Evolutionary conservation across 1,140 invertebrate species (phyloP).

Genomic region (Leguminivora glycinivorella): DNA sequence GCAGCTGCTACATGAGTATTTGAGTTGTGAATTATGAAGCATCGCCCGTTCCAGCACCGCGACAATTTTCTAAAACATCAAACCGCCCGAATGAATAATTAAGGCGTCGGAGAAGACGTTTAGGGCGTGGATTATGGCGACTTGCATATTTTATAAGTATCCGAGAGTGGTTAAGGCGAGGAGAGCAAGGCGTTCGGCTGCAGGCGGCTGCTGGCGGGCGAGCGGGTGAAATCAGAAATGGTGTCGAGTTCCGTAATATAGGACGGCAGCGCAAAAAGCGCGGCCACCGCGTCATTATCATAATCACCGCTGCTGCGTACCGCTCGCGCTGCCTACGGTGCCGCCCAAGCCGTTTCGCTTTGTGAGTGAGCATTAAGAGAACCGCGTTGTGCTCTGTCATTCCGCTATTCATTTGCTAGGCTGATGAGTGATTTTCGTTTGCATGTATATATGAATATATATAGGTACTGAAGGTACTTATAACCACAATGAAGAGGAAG

Average conservation of each 20-base stretch:
- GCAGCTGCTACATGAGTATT: slow-evolving; percentile 57
- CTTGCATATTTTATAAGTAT: slow-evolving; percentile 75
- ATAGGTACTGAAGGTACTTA: not conserved
- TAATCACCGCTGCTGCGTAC: slow-evolving; percentile 72
- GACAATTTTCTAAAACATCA: slow-evolving; percentile 77
- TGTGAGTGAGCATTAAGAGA: slow-evolving; percentile 76
- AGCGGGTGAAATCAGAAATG: slow-evolving; percentile 54
- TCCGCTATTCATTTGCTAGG: slow-evolving; percentile 73
- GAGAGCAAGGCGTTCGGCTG: slow-evolving; percentile 46
- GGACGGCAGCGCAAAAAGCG: slow-evolving; percentile 70
- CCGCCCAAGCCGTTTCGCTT: slow-evolving; percentile 72
- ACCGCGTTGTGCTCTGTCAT: slow-evolving; percentile 72
- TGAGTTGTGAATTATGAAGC: slow-evolving; percentile 63
- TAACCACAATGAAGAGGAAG: slow-evolving; percentile 1
- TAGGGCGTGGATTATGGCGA: slow-evolving; percentile 74
- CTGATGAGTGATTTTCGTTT: slow-evolving; percentile 47
- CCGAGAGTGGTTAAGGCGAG: slow-evolving; percentile 61
- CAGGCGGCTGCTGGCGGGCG: slow-evolving; percentile 41
- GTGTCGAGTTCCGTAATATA: slow-evolving; percentile 68
- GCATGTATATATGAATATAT: slow-evolving; percentile 13
- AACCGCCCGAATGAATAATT: slow-evolving; percentile 76
- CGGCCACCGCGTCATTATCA: slow-evolving; percentile 75
- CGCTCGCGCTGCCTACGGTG: slow-evolving; percentile 45
- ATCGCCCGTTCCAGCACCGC: slow-evolving; percentile 62
- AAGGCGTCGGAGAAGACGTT: slow-evolving; percentile 70